These are phyloP conservation scores for Mythimna pallens DNA, from an alignment of 2,888 invertebrate genomes.

Conservation along the genomic window DNA sequence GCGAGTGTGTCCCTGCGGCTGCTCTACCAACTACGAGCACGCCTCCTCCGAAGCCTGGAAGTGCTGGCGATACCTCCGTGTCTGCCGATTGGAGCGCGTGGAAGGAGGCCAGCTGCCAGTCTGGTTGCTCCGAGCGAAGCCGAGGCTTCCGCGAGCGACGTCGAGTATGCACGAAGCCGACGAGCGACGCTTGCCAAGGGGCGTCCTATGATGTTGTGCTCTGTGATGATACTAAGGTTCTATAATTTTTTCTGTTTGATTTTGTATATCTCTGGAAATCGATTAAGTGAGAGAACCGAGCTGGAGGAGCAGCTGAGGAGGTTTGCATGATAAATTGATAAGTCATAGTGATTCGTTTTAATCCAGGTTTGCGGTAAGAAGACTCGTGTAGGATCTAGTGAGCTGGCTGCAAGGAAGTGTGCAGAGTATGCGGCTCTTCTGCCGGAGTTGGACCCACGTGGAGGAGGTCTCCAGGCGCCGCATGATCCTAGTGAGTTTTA, in stretches of 20 bases:
- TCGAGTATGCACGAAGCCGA: conserved; percentile 88
- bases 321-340: neutral
- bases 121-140: conserved; percentile 92
- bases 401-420: conserved; percentile 92
- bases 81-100: conserved; percentile 92
- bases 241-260: neutral
- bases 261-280: neutral
- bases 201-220: conserved; percentile 91
- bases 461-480: conserved; percentile 93
- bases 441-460: conserved; percentile 91
- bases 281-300: neutral
- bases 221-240: conserved; percentile 92
- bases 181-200: conserved; percentile 91
- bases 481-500: conserved; percentile 91
- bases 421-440: conserved; percentile 91
- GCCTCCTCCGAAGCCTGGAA: conserved; percentile 87
- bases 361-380: conserved; percentile 87
- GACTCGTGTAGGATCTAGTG: conserved; percentile 87
- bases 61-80: conserved; percentile 4
- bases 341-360: neutral
- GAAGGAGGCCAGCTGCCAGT: conserved; percentile 91
- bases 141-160: conserved; percentile 91
- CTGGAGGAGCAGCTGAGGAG: neutral
- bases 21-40: conserved; percentile 65
- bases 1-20: conserved; percentile 90